Percentiles rank a stretch among this genome's conserved stretches.
Evolutionary conservation across 64 coral and sea anemone genomes (phyloP).

Genomic region (Acropora yongei): DNA sequence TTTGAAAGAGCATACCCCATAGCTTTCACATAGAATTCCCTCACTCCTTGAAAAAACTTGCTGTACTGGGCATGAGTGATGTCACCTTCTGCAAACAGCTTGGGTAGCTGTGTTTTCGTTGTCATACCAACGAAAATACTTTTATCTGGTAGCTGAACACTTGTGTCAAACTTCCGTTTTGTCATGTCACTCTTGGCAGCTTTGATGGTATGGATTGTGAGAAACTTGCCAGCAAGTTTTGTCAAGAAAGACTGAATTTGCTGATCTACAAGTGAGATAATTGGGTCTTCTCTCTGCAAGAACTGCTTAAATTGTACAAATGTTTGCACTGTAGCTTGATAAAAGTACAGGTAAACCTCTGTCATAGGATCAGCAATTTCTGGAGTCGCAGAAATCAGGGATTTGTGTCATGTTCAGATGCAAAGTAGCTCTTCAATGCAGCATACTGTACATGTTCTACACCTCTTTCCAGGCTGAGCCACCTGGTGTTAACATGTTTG

Average conservation of each 20-base stretch:
- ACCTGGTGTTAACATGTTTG: conserved; percentile 63
- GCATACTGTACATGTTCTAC: conserved; percentile 49
- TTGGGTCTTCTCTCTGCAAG: conserved; percentile 48
- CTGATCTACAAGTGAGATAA: conserved; percentile 42
- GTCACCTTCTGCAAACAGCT: conserved; percentile 48
- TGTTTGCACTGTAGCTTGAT: conserved; percentile 51
- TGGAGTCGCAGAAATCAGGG: neutral
- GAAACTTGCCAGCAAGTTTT: conserved; percentile 65
- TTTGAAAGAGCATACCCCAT: conserved; percentile 74
- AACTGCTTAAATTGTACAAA: conserved; percentile 36
- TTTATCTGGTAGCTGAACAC: conserved; percentile 35
- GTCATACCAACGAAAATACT: conserved; percentile 45
- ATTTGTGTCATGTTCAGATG: conserved; percentile 34
- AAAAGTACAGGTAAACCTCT: conserved; percentile 55
- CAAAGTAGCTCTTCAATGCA: conserved; percentile 73
- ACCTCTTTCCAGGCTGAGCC: conserved; percentile 68
- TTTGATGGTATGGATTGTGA: conserved; percentile 49
- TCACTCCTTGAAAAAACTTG: conserved; percentile 64
- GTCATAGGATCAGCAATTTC: conserved; percentile 17
- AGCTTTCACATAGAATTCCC: conserved; percentile 65
- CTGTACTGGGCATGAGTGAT: neutral
- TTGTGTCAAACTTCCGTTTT: conserved; percentile 54
- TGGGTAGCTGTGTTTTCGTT: conserved; percentile 57
- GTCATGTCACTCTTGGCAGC: conserved; percentile 58
- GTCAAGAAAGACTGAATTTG: conserved; percentile 62